Percentiles rank a stretch among this genome's conserved stretches.
Evolutionary conservation across 2,113 vertebrate genomes (phyloP).

Genomic region (Muntiacus reevesi): DNA sequence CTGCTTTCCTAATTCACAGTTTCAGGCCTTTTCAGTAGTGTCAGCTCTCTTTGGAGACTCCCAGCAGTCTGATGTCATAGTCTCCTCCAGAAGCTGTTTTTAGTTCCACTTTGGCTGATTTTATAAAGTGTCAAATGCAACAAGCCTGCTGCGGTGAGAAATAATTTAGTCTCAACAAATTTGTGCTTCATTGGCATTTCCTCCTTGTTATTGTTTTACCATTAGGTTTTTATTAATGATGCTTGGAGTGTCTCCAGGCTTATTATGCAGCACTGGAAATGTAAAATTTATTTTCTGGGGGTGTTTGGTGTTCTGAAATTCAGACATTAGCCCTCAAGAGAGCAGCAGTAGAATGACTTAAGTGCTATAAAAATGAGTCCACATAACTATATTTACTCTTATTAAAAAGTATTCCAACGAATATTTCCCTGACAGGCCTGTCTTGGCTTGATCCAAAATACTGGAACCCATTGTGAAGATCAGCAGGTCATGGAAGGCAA

Average conservation of each 20-base stretch:
- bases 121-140: conserved; percentile 44
- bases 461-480: not conserved
- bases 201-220: not conserved
- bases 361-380: not conserved
- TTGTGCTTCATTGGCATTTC: conserved; percentile 1
- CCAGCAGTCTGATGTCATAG: not conserved
- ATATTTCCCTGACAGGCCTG: not conserved
- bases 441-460: not conserved
- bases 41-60: not conserved
- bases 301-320: not conserved
- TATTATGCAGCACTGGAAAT: not conserved
- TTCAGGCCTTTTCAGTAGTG: not conserved
- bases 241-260: not conserved
- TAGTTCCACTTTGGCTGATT: conserved; percentile 5
- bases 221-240: conserved; percentile 39
- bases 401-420: not conserved
- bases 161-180: conserved; percentile 24
- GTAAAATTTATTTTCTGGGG: not conserved
- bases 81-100: not conserved
- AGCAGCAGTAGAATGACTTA: not conserved
- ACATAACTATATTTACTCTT: not conserved
- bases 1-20: not conserved
- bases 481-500: not conserved
- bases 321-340: not conserved
- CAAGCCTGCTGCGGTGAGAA: conserved; percentile 30